Percentiles rank a stretch among this genome's conserved stretches.
Evolutionary conservation across 2,113 vertebrate genomes (phyloP).

Genomic region (Desmodus rotundus): DNA sequence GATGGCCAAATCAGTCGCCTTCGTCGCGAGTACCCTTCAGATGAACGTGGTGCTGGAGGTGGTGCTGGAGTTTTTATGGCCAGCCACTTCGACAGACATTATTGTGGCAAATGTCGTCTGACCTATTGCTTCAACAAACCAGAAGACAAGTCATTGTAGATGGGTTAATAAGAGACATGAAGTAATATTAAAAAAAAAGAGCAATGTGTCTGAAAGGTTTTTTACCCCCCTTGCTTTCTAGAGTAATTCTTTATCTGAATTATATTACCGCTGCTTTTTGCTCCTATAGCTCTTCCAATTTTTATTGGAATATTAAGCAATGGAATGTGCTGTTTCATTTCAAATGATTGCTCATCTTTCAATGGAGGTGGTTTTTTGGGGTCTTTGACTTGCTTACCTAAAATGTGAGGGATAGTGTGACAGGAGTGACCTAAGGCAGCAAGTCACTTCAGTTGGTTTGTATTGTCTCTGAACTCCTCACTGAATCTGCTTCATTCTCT

Average conservation of each 20-base stretch:
- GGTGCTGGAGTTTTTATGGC: no score
- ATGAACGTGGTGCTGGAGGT: no score
- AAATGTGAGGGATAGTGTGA: not conserved
- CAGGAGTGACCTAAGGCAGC: not conserved
- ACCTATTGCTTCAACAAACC: no score
- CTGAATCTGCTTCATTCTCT: not conserved
- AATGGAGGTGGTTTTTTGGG: not conserved
- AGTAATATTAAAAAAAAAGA: not conserved
- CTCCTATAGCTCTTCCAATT: not conserved
- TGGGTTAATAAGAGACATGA: no score
- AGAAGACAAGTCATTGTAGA: no score
- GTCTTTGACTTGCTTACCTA: not conserved
- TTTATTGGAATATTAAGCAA: not conserved
- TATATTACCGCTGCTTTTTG: not conserved
- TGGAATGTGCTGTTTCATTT: not conserved
- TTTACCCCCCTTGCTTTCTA: not conserved
- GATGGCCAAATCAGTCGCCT: no score
- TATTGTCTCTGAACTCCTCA: not conserved
- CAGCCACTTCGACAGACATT: no score
- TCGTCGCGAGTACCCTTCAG: no score
- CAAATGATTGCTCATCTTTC: not conserved
- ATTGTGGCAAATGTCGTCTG: no score
- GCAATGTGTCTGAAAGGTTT: not conserved
- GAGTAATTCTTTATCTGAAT: not conserved
- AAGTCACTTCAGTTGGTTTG: not conserved